Percentiles rank a stretch among this genome's conserved stretches.
Evolutionary conservation across 2,113 vertebrate species (phyloP).

Genomic region (Odontophorus gujanensis): DNA sequence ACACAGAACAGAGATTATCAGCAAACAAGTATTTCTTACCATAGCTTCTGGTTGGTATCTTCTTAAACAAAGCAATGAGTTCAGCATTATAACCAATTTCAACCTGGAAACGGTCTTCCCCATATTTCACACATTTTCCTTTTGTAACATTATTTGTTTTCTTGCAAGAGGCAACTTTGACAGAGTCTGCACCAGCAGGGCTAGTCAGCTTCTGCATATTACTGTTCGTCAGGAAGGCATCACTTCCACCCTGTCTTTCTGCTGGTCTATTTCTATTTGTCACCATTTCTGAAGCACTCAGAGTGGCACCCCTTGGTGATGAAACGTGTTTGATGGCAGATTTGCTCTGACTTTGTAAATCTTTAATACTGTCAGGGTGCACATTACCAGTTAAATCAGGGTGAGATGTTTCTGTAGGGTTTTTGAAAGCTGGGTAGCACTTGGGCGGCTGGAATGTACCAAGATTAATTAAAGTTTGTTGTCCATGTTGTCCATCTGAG

Average conservation of each 20-base stretch:
- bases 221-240: not conserved
- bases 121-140: constrained; percentile 83
- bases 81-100: constrained; percentile 87
- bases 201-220: not conserved
- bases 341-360: constrained; percentile 1
- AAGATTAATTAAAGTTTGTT: constrained; percentile 26
- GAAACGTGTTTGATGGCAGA: not conserved
- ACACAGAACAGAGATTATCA: not conserved
- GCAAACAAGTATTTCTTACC: constrained; percentile 77
- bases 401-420: not conserved
- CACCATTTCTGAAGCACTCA: not conserved
- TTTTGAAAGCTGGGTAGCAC: not conserved
- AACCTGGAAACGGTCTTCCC: constrained; percentile 86
- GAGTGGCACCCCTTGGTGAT: rapidly evolving
- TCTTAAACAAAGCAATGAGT: constrained; percentile 89
- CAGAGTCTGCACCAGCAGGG: not conserved
- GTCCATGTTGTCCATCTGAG: not conserved
- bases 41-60: constrained; percentile 87
- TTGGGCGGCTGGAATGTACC: not conserved
- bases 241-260: not conserved
- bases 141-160: constrained; percentile 69
- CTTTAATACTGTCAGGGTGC: not conserved
- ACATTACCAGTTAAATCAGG: not conserved
- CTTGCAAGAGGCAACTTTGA: constrained; percentile 36
- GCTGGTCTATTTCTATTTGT: not conserved